Base-by-base conservation (phyloP, 37 sponge, comb jelly and placozoan genomes). In the Bolinopsis microptera region DNA sequence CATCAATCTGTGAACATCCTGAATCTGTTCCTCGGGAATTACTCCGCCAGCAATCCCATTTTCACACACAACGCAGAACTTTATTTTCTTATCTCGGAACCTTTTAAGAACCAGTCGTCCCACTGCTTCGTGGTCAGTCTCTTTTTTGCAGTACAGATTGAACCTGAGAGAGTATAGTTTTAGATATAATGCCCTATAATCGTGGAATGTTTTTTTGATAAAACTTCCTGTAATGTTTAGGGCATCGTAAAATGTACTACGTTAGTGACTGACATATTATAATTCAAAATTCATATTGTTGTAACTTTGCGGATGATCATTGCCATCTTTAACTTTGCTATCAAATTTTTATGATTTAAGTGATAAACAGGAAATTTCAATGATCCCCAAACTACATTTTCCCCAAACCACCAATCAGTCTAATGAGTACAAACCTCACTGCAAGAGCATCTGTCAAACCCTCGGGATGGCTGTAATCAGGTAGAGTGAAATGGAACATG, bases 401-500 rank as follows among this genome's bases (percentile, higher is more conserved):
- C n/a, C n/a, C n/a, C n/a, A n/a, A n/a, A n/a, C n/a, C n/a, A n/a
- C n/a, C n/a, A n/a, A n/a, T n/a, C n/a, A n/a, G n/a, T n/a, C n/a
- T n/a, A n/a, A n/a, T n/a, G n/a, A 48, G 61, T 48, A 13, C 61
- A 18, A 48, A 86, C 90, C 90, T 86, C 0, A 86, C 61, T 8
- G 90, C 40, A 2, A 86, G 90, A 5, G 90, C 90, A 41, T 86
- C 90, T 3, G 36, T 40, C 28, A 86, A 40, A 16, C 90, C 90
- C 30, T 18, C 41, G 22, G 90, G 90, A 27, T 86, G 90, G 0
- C 22, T 27, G 31, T 41, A 86, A 41, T 86, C 61, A 39, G 90
- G 90, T 1, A 86, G 90, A 23, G 90, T 86, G 30, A 86, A 86
- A 1, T 86, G 90, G 27, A 86, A 18, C 90, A 86, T 86, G 90